Base-by-base conservation (phyloP, 2,113 vertebrate genomes). In the Echinops telfairi region DNA sequence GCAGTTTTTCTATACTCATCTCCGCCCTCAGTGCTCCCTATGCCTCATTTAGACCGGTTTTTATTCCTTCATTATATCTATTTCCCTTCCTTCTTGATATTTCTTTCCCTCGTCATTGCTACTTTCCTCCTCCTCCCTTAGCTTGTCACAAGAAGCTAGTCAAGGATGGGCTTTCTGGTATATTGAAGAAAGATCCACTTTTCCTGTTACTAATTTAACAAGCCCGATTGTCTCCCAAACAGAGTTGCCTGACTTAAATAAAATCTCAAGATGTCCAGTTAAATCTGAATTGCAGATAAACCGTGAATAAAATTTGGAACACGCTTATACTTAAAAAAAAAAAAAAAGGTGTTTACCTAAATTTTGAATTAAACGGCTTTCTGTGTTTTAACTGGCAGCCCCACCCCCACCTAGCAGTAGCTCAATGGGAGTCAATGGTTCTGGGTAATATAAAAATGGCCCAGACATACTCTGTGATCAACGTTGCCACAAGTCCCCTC, bases 261-360 rank as follows among this genome's bases (percentile, higher is more conserved):
- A 78, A 92, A 77, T 68, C 88, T 58, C 75, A 88, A 40, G 53
- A 90, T 62, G 80, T 0, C 68, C 81, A 80, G 25, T 60, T 77
- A 53, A 78, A 91, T 31, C 16, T 87, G 62, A 82, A 84, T 78
- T 89, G 82, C 58, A 77, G 83, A 62, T 78, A 87, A 83, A 86
- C 6, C 71, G 9, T 6, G 14, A 90, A n/a, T 64, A 81, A 81
- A 79, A 88, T 33, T 57, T 68, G 38, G 38, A 20, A 81, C 11
- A 62, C 6, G 29, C 1, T 8, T 53, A 57, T 17, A 33, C 33
- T 3, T 27, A 25, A 43, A 71, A 83, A 47, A 36, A 25, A 43
- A 71, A 83, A 47, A 36, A 47, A 29, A 38, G 7, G 36, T 77
- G 3, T 92, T 57, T 94, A 71, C 7, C 71, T 47, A 53, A 84